Conservation (phyloP, 2,797 vertebrate genomes). For the Tragopan temminckii region DNA sequence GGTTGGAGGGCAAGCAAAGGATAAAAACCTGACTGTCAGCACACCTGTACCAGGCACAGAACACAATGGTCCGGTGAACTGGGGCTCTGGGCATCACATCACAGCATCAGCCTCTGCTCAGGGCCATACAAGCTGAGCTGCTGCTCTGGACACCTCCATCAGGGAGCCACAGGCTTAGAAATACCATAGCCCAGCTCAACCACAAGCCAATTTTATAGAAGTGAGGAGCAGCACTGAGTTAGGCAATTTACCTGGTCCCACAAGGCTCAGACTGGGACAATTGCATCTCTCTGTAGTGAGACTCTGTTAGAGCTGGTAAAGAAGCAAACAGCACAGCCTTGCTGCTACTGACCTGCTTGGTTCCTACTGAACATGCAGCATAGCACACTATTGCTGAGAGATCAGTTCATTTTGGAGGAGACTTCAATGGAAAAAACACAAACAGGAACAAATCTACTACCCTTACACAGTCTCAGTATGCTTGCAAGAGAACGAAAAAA, state of each 20-base stretch:
- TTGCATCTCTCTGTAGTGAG: background rate
- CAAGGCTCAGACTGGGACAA: background rate
- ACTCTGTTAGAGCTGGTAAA: background rate
- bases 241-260: fast-evolving
- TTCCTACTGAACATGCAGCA: background rate
- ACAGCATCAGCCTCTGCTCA: background rate
- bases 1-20: background rate
- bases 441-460: background rate
- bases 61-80: background rate
- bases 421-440: background rate
- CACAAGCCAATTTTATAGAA: background rate
- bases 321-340: background rate
- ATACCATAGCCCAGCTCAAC: no score
- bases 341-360: background rate
- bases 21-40: background rate
- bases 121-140: fast-evolving
- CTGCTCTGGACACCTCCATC: no score
- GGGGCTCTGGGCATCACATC: background rate
- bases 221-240: background rate
- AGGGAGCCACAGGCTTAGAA: no score
- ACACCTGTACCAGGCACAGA: fast-evolving
- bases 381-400: background rate
- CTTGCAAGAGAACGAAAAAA: background rate
- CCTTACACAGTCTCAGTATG: background rate
- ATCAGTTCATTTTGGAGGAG: background rate